Base-by-base conservation (phyloP, 2,888 invertebrate genomes). In the Xanthostigma xanthostigma region DNA sequence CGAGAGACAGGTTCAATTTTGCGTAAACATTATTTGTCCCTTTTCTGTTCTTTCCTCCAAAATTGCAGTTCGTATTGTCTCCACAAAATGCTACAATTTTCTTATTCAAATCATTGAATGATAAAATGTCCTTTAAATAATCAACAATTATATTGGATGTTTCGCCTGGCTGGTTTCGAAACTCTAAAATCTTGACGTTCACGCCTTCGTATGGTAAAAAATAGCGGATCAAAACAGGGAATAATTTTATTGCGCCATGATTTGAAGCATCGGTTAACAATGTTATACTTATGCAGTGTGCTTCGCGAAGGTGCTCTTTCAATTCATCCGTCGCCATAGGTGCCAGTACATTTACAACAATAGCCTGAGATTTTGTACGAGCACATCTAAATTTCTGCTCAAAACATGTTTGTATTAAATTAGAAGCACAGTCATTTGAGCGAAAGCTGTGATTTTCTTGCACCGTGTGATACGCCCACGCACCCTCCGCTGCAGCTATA, bases 31-130 rank as follows among this genome's bases (percentile, higher is more conserved):
- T 55, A 54, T 56, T 54, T 37, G 45, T 45, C 43, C 55, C 53
- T 54, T 48, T 51, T 11, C 52, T 48, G 17, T 12, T 52, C 13
- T 46, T 49, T 44, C 56, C 53, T 14, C 56, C 54, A 51, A 57
- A 58, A 53, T 57, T 55, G 9, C 53, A 55, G 48, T 57, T 57
- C 41, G 54, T 54, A 43, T 57, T 57, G 50, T 55, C 55, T 43
- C 55, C 54, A 36, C 53, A 52, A 11, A 54, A 45, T 33, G 50
- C 54, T 36, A 53, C 41, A 49, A 55, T 45, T 51, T 53, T 54
- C 9, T 47, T 45, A 49, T 51, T 50, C 44, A 55, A 50, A 50
- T 54, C 53, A 45, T 55, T 49, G 35, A 45, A 36, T 50, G 51
- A 51, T 53, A 49, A 44, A n/a, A n/a, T 11, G 11, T 38, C 44